Evolutionary conservation across 1,140 invertebrate genomes (phyloP).

Genomic region (Apocrypta bakeri): DNA sequence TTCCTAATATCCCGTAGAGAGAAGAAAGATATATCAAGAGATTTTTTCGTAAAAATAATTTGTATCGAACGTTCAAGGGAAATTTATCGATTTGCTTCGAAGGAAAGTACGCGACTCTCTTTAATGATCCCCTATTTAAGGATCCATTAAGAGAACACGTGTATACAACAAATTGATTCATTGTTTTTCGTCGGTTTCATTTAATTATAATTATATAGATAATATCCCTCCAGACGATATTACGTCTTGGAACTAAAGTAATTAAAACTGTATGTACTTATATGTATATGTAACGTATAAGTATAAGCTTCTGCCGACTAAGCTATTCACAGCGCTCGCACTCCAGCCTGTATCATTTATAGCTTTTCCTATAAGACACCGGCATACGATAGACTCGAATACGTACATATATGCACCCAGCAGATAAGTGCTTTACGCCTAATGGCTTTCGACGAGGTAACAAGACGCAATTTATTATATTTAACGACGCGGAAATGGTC

Average conservation of each 20-base stretch:
- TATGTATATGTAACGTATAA: too few relatives aligned
- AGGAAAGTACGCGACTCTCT: neutral
- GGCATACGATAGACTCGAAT: too few relatives aligned
- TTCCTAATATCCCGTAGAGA: neutral
- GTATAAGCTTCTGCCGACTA: neutral
- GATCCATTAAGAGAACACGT: neutral
- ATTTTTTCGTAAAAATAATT: neutral
- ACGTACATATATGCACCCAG: neutral
- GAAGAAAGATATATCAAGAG: neutral
- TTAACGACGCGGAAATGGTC: slow-evolving; percentile 26
- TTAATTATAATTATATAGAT: neutral
- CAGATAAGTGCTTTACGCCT: neutral
- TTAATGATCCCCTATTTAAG: neutral
- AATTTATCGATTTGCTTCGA: neutral
- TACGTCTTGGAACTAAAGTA: neutral
- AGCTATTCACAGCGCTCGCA: neutral
- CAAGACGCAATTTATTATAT: slow-evolving; percentile 18
- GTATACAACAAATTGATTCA: neutral
- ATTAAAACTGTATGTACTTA: neutral
- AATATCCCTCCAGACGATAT: too few relatives aligned
- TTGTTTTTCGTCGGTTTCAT: neutral
- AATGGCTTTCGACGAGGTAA: neutral
- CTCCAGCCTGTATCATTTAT: slow-evolving; percentile 1
- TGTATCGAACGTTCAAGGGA: neutral
- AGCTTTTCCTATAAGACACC: neutral